A percentile compares a stretch with the other conserved stretches of the same genome.
These are phyloP conservation scores for Psammodynastes pulverulentus DNA, from an alignment of 2,113 vertebrate genomes.

Conservation along the genomic window DNA sequence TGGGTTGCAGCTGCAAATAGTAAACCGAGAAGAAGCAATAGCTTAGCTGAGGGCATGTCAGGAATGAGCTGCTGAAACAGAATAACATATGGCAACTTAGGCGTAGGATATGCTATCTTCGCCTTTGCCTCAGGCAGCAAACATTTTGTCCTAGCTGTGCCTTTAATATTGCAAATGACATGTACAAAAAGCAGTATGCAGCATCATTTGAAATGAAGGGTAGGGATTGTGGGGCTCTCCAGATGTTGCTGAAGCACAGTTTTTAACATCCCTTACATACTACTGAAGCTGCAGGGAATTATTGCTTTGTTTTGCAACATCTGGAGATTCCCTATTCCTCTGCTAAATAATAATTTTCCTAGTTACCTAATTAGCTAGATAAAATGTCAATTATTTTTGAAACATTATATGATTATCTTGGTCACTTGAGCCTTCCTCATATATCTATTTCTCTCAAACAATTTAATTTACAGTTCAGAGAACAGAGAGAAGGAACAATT, in stretches of 20 bases:
- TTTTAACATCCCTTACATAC: not conserved
- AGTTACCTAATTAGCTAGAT: slow-evolving; percentile 27
- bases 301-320: not conserved
- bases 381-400: not conserved
- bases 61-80: not conserved
- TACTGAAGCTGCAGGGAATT: not conserved
- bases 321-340: not conserved
- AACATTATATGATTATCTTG: not conserved
- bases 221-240: not conserved
- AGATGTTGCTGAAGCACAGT: not conserved
- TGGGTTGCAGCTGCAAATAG: not conserved
- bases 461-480: slow-evolving; percentile 37
- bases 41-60: not conserved
- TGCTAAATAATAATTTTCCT: slow-evolving; percentile 27
- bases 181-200: not conserved
- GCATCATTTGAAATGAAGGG: not conserved
- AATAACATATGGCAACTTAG: not conserved
- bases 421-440: not conserved
- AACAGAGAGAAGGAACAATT: slow-evolving; percentile 28
- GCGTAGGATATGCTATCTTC: not conserved
- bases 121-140: not conserved
- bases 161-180: slow-evolving; percentile 32
- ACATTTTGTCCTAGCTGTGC: not conserved
- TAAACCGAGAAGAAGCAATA: not conserved
- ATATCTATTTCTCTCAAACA: slow-evolving; percentile 34